Percentiles rank a stretch among this genome's conserved stretches.
These are phyloP conservation scores for Oxyruncus cristatus DNA, from an alignment of 2,113 vertebrate genomes.

Conservation along the genomic window DNA sequence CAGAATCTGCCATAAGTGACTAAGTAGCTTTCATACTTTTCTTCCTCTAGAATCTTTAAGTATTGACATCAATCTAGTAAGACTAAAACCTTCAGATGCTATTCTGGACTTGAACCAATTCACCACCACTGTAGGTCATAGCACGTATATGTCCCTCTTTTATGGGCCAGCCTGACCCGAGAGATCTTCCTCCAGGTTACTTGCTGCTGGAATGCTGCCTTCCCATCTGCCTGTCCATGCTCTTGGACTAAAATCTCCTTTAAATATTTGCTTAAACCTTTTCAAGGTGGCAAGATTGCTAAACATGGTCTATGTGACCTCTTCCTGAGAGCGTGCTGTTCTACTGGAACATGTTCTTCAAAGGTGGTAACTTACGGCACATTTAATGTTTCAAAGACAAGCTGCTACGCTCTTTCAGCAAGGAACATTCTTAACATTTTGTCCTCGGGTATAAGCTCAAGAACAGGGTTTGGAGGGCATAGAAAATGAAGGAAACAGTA, in stretches of 20 bases:
- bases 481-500: not conserved
- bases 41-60: not conserved
- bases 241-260: not conserved
- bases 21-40: not conserved
- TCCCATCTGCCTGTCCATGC: not conserved
- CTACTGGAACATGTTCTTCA: not conserved
- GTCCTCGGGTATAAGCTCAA: not conserved
- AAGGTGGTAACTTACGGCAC: not conserved
- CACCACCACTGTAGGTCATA: not conserved
- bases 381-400: not conserved
- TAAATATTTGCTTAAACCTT: not conserved
- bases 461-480: not conserved
- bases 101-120: not conserved
- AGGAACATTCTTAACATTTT: not conserved
- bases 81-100: not conserved
- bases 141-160: not conserved
- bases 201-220: not conserved
- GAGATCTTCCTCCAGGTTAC: not conserved
- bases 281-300: not conserved
- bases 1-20: not conserved
- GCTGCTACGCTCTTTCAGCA: not conserved
- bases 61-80: not conserved
- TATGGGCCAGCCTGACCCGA: not conserved
- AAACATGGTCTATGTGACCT: not conserved
- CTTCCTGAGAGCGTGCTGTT: not conserved